Evolutionary conservation across 1,140 invertebrate species (phyloP).

Genomic region (Listronotus oregonensis): DNA sequence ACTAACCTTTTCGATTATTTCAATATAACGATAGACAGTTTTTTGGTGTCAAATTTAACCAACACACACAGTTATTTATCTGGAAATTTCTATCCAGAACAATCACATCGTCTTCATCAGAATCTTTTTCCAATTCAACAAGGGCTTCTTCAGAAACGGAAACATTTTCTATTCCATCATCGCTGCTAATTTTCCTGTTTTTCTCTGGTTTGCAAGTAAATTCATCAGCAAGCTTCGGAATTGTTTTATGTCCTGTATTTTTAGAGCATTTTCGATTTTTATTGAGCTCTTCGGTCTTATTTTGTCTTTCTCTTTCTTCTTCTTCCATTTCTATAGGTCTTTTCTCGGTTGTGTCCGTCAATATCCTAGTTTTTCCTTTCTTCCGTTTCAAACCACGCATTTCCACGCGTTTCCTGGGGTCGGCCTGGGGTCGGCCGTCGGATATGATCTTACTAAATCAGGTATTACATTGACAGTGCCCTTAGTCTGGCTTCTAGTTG

Average conservation of each 20-base stretch:
- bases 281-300: neutral
- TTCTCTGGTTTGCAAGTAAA: neutral
- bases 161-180: constrained; percentile 3
- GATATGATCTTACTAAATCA: neutral
- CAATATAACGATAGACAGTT: constrained; percentile 44
- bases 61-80: constrained; percentile 45
- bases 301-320: neutral
- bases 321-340: too few relatives aligned
- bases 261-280: neutral
- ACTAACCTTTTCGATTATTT: constrained; percentile 44
- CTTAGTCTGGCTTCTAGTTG: neutral
- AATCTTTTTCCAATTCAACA: constrained; percentile 44
- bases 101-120: constrained; percentile 35
- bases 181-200: neutral
- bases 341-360: too few relatives aligned
- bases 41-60: constrained; percentile 46
- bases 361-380: neutral
- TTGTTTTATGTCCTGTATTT: neutral
- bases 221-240: neutral
- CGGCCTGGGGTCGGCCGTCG: neutral
- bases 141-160: constrained; percentile 32
- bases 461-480: neutral
- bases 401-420: neutral
- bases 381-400: neutral
- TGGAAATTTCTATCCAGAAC: constrained; percentile 28